Percentiles rank a stretch among this genome's conserved stretches.
Evolutionary conservation across 1,140 invertebrate species (phyloP).

Genomic region (Babylonia areolata): DNA sequence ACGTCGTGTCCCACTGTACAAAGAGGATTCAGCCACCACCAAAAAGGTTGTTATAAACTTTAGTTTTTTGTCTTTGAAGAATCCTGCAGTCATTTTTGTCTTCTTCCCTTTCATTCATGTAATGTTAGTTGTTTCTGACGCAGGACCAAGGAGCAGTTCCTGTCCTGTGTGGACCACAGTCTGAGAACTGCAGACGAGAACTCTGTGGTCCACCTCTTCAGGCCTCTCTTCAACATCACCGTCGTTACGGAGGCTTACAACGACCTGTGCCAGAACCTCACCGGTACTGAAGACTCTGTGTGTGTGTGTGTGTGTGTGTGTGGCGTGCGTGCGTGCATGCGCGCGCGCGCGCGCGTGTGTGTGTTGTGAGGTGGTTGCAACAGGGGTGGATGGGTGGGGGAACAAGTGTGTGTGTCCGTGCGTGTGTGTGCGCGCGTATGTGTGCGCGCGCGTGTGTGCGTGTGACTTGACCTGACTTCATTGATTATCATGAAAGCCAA

Average conservation of each 20-base stretch:
- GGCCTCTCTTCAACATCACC: constrained; percentile 36
- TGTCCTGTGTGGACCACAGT: constrained; percentile 39
- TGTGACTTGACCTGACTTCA: no score
- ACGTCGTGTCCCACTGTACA: no score
- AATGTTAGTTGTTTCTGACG: no score
- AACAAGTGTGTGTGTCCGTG: no score
- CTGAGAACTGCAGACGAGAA: constrained; percentile 25
- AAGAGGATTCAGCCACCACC: no score
- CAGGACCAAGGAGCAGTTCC: constrained; percentile 41
- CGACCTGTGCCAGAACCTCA: constrained; percentile 41
- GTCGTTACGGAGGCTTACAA: constrained; percentile 41
- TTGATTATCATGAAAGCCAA: no score
- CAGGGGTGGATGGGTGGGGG: background rate
- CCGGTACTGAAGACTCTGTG: constrained; percentile 5
- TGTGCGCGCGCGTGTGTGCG: background rate
- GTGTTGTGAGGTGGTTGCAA: no score
- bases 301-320: background rate
- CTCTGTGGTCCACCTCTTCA: constrained; percentile 30
- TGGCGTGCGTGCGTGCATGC: background rate
- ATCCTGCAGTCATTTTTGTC: no score
- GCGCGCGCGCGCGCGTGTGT: background rate
- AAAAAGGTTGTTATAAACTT: no score
- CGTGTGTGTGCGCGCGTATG: background rate
- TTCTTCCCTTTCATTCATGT: no score
- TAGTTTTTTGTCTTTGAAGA: no score